These are phyloP conservation scores for Chalcosyrphus nemorum DNA, from an alignment of 2,888 invertebrate genomes.

Conservation along the genomic window DNA sequence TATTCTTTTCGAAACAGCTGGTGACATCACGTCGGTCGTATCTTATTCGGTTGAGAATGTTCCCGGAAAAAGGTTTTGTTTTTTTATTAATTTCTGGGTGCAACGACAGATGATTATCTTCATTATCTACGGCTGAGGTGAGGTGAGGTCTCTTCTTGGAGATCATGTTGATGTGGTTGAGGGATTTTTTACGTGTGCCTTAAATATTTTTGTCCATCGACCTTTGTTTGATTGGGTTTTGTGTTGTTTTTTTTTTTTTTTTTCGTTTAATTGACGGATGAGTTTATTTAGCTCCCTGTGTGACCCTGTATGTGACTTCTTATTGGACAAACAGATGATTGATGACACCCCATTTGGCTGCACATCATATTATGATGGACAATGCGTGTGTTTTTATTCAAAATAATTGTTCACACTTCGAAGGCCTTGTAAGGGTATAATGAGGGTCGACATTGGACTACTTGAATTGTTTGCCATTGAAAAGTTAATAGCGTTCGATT, in stretches of 20 bases:
- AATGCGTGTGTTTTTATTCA: constrained; percentile 36
- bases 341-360: constrained; percentile 14
- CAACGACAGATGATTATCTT: constrained; percentile 45
- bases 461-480: constrained; percentile 10
- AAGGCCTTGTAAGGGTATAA: constrained; percentile 16
- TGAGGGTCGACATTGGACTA: constrained; percentile 24
- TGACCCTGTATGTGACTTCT: constrained; percentile 29
- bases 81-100: constrained; percentile 17
- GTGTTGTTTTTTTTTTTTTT: no score
- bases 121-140: constrained; percentile 10
- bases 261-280: constrained; percentile 18
- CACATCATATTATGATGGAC: constrained; percentile 20
- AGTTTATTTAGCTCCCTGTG: constrained; percentile 18
- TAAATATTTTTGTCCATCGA: constrained; percentile 20
- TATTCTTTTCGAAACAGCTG: constrained; percentile 39
- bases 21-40: constrained; percentile 32
- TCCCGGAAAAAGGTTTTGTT: constrained; percentile 21
- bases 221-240: constrained; percentile 28
- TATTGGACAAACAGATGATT: constrained; percentile 29
- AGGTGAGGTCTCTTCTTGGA: constrained; percentile 2
- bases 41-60: not conserved
- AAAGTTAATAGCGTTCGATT: constrained; percentile 9
- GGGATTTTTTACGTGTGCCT: constrained; percentile 7
- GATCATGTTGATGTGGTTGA: constrained; percentile 18
- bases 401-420: constrained; percentile 55